These are phyloP conservation scores for Agriotes lineatus DNA, from an alignment of 2,888 invertebrate species.

Conservation along the genomic window DNA sequence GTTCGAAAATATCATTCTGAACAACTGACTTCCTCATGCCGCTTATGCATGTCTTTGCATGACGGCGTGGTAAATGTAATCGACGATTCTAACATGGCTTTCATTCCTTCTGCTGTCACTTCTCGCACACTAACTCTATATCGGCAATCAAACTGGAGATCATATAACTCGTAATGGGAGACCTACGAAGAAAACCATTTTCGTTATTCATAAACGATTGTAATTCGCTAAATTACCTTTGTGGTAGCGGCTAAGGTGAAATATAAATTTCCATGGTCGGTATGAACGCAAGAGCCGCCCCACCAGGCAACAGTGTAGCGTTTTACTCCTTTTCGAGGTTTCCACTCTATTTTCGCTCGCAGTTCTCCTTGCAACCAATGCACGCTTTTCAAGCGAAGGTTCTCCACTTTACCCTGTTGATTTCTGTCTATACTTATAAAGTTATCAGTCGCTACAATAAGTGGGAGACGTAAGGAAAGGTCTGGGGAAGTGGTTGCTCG, in stretches of 20 bases:
- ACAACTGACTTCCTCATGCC: constrained; percentile 50
- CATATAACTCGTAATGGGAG: constrained; percentile 70
- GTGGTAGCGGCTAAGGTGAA: constrained; percentile 70
- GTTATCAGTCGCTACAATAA: constrained; percentile 33
- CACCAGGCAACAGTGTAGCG: constrained; percentile 63
- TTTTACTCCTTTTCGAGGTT: constrained; percentile 49
- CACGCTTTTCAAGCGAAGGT: constrained; percentile 59
- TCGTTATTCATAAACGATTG: background rate
- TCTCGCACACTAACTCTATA: constrained; percentile 70
- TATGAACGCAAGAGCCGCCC: constrained; percentile 62
- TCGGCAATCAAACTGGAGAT: constrained; percentile 71
- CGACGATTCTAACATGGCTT: constrained; percentile 65
- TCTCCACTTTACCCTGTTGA: constrained; percentile 55
- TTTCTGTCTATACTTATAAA: constrained; percentile 40
- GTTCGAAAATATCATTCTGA: constrained; percentile 3
- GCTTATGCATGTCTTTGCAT: constrained; percentile 61
- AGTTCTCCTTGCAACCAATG: constrained; percentile 61
- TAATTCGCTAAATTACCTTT: constrained; percentile 63
- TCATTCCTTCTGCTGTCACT: constrained; percentile 54
- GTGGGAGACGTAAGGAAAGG: background rate
- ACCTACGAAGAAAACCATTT: constrained; percentile 60
- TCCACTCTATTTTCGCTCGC: constrained; percentile 61
- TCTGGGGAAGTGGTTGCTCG: background rate
- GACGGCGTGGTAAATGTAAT: constrained; percentile 69
- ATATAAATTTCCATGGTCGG: constrained; percentile 61